phyloP scores from a whole-genome alignment of 2,113 vertebrate species.

The Oncorhynchus tshawytscha region DNA sequence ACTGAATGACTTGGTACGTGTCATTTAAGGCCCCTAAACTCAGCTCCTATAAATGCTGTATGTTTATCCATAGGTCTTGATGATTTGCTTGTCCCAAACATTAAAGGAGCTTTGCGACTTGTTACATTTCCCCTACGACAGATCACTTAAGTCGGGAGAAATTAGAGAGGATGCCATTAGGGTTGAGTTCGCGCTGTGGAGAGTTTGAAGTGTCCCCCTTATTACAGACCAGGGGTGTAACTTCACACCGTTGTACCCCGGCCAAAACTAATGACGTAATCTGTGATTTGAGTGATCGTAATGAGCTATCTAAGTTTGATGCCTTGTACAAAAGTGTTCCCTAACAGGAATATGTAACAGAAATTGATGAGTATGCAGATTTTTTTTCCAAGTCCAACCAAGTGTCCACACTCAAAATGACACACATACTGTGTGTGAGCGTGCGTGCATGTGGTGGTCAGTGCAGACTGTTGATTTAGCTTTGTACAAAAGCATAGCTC shows the following conservation, averaged over 20 bases:
- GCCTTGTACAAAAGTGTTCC: neutral
- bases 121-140: slow-evolving; percentile 31
- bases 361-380: neutral
- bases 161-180: neutral
- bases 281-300: slow-evolving; percentile 16
- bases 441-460: neutral
- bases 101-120: slow-evolving; percentile 33
- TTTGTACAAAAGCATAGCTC: neutral
- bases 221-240: slow-evolving; percentile 14
- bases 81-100: slow-evolving; percentile 24
- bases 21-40: neutral
- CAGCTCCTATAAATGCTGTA: neutral
- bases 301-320: slow-evolving; percentile 38
- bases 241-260: slow-evolving; percentile 2
- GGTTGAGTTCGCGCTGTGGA: neutral
- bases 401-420: too few species aligned
- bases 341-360: neutral
- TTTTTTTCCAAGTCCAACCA: neutral
- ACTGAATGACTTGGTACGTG: neutral
- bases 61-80: neutral
- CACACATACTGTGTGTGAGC: neutral
- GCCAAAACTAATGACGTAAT: slow-evolving; percentile 52
- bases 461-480: neutral
- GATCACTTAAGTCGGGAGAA: slow-evolving; percentile 22
- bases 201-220: slow-evolving; percentile 23